A percentile compares a stretch with the other conserved stretches of the same genome.
Conservation (phyloP, 1,140 invertebrate genomes). For the Zaprionus tsacasi region DNA sequence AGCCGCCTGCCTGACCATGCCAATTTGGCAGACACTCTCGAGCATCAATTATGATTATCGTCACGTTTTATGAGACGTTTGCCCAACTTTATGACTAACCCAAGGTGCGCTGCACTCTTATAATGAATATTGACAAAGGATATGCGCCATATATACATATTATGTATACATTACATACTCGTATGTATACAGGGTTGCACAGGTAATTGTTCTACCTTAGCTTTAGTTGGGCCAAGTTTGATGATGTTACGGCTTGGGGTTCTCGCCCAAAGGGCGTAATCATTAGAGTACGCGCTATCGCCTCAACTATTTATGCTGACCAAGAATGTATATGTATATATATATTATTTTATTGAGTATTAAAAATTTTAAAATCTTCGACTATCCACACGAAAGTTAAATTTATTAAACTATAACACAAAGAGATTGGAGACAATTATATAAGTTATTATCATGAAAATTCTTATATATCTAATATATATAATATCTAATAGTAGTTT, state of each 20-base stretch:
- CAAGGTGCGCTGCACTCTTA: constrained; percentile 78
- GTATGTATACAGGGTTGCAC: background rate
- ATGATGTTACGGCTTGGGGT: background rate
- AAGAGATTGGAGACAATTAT: no score
- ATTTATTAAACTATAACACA: no score
- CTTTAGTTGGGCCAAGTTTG: background rate
- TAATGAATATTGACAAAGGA: constrained; percentile 83
- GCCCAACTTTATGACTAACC: constrained; percentile 76
- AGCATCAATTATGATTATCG: constrained; percentile 83
- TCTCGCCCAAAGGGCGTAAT: no score
- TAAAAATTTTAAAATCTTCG: no score
- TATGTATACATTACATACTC: background rate
- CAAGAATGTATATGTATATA: background rate
- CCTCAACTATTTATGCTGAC: no score
- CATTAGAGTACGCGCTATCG: no score
- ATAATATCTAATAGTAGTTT: no score
- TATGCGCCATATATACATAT: constrained; percentile 24
- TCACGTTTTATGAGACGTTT: constrained; percentile 83
- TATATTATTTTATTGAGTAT: background rate
- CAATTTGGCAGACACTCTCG: constrained; percentile 52
- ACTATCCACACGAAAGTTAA: no score
- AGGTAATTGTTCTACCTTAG: background rate
- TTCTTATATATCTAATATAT: no score
- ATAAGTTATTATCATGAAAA: no score
- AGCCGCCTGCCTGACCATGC: constrained; percentile 33